phyloP scores from a whole-genome alignment of 2,888 invertebrate genomes.

The Chloroclystis v-ata region DNA sequence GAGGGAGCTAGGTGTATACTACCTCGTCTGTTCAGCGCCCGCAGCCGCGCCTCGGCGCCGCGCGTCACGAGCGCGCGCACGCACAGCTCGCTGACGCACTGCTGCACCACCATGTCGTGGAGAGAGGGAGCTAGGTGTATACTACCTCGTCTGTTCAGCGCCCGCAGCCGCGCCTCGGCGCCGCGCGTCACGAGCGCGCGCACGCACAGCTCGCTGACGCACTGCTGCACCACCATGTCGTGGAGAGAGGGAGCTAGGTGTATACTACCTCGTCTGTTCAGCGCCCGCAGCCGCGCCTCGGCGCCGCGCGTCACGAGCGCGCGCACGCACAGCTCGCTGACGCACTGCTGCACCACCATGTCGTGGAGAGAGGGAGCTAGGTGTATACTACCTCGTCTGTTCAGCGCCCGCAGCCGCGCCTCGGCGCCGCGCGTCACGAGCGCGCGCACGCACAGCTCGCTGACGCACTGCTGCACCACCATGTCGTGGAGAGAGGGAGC shows the following conservation, averaged over 20 bases:
- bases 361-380: slow-evolving; percentile 1
- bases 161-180: slow-evolving; percentile 75
- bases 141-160: slow-evolving; percentile 84
- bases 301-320: slow-evolving; percentile 83
- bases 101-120: slow-evolving; percentile 66
- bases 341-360: slow-evolving; percentile 80
- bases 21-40: slow-evolving; percentile 85
- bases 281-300: slow-evolving; percentile 80
- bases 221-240: not conserved
- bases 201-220: slow-evolving; percentile 74
- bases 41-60: slow-evolving; percentile 66
- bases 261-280: slow-evolving; percentile 84
- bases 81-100: slow-evolving; percentile 89
- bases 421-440: not conserved
- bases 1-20: too few relatives aligned
- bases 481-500: not conserved
- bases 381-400: slow-evolving; percentile 81
- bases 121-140: too few relatives aligned
- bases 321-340: slow-evolving; percentile 90
- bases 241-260: not conserved
- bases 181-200: not conserved
- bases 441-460: slow-evolving; percentile 49
- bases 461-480: slow-evolving; percentile 59
- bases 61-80: slow-evolving; percentile 89
- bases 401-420: slow-evolving; percentile 82